A percentile compares a stretch with the other conserved stretches of the same genome.
Evolutionary conservation across 2,797 vertebrate genomes (phyloP).

Genomic region (Karalla daura): DNA sequence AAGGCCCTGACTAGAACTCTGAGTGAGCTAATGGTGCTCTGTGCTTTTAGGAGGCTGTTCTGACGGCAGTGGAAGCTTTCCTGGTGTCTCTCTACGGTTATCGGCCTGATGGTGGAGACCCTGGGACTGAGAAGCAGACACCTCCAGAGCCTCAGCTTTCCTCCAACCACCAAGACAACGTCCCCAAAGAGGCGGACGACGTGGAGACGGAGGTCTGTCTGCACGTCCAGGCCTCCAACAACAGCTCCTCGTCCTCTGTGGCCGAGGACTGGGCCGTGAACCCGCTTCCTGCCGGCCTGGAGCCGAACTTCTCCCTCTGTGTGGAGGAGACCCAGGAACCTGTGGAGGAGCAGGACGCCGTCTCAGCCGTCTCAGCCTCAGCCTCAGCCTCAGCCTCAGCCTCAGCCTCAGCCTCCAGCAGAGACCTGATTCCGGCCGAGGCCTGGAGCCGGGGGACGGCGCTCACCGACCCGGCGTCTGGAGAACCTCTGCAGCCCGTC

Average conservation of each 20-base stretch:
- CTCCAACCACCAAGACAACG: neutral
- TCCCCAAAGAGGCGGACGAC: neutral
- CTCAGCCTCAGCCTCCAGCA: constrained; percentile 12
- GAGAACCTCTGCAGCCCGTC: constrained; percentile 88
- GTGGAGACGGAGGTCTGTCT: too few species aligned
- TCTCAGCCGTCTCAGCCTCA: neutral
- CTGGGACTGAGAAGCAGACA: constrained; percentile 18
- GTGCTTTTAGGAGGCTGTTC: constrained; percentile 87
- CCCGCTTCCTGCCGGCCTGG: constrained; percentile 53
- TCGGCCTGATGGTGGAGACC: constrained; percentile 65
- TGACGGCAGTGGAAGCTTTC: constrained; percentile 89
- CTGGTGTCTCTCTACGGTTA: constrained; percentile 90
- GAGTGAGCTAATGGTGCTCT: neutral
- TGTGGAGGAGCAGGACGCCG: too few species aligned
- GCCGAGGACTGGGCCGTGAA: constrained; percentile 80
- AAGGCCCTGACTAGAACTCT: too few species aligned
- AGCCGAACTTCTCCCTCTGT: constrained; percentile 54
- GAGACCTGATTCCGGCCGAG: constrained; percentile 80
- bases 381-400: neutral
- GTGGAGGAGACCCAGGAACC: constrained; percentile 44
- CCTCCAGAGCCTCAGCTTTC: too few species aligned
- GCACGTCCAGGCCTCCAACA: constrained; percentile 60
- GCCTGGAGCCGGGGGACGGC: constrained; percentile 90
- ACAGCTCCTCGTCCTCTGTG: constrained; percentile 81
- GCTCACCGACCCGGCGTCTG: constrained; percentile 74